A percentile compares a stretch with the other conserved stretches of the same genome.
phyloP scores from a whole-genome alignment of 2,797 vertebrate species.

The Selene dorsalis region DNA sequence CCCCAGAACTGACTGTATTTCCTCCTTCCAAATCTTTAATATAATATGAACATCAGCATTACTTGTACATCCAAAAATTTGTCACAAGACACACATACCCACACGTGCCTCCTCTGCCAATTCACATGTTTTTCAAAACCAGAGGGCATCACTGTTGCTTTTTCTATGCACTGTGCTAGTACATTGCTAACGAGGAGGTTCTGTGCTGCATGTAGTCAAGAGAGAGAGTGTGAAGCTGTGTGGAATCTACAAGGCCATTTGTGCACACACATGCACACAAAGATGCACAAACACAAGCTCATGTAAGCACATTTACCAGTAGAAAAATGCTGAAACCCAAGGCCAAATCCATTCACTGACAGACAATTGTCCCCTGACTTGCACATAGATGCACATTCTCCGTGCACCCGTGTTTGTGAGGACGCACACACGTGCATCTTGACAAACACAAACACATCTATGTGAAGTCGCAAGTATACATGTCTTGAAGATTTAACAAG shows the following conservation, averaged over 20 bases:
- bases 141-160: slow-evolving; percentile 23
- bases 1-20: neutral
- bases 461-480: slow-evolving; percentile 15
- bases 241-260: slow-evolving; percentile 63
- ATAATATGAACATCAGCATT: neutral
- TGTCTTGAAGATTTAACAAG: slow-evolving; percentile 54
- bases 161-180: slow-evolving; percentile 39
- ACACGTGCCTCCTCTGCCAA: neutral
- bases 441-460: slow-evolving; percentile 12
- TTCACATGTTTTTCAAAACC: slow-evolving; percentile 6
- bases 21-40: neutral
- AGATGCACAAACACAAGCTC: slow-evolving; percentile 20
- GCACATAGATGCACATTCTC: slow-evolving; percentile 18
- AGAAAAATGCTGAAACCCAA: slow-evolving; percentile 62
- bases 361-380: slow-evolving; percentile 31
- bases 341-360: slow-evolving; percentile 46
- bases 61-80: slow-evolving; percentile 20
- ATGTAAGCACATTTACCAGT: slow-evolving; percentile 48
- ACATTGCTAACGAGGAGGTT: slow-evolving; percentile 57
- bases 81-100: slow-evolving; percentile 19
- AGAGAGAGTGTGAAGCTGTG: slow-evolving; percentile 46
- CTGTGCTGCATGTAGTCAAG: slow-evolving; percentile 63
- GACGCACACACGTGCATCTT: slow-evolving; percentile 16
- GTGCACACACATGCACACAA: slow-evolving; percentile 18
- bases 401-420: no score